Evolutionary conservation across 2,888 invertebrate genomes (phyloP), one percentile per base, ranked within the genome.

Genomic region (Chirona hameri): DNA sequence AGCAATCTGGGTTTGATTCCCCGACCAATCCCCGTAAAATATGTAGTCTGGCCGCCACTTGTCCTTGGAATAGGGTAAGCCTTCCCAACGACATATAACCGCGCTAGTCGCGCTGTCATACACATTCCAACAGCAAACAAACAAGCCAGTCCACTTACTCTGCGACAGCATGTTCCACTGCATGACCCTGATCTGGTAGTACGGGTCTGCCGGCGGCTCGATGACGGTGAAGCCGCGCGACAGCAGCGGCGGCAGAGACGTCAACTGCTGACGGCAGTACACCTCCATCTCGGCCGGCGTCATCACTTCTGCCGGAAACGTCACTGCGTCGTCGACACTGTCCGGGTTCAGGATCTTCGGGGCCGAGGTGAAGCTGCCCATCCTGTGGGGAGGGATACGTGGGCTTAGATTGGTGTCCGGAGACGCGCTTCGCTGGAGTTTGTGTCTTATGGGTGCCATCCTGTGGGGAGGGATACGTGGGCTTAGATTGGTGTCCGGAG

Each of bases 111-210:
- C 39, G 39, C 39, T 39, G 39, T 39, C 39, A 39, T 39, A 39
- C 2, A 39, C 2, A 39, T 39, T 39, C 39, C 2, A 39, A 39
- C 39, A 39, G 86, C 29, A 7, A 39, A 39, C 5, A 29, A 18
- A 31, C 21, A 27, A 31, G n/a, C 82, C 69, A 24, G 15, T 7
- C 9, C 46, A 60, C 84, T 83, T 89, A 93, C 93, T 91, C 90
- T 93, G 93, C 27, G 93, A 92, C 80, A 93, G 88, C 85, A 93
- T 90, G 87, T 93, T 93, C 93, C 93, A 93, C 86, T 93, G 93
- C 84, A 93, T 88, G 81, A 93, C 88, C 86, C 92, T 88, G 84
- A 93, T 88, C 82, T 89, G 88, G 84, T 89, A 87, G 82, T 89
- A 89, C 86, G 88, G 88, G 48, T 48, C 55, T 29, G 46, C 57